Evolutionary conservation across 2,797 vertebrate genomes (phyloP).

Genomic region (Tragopan temminckii): DNA sequence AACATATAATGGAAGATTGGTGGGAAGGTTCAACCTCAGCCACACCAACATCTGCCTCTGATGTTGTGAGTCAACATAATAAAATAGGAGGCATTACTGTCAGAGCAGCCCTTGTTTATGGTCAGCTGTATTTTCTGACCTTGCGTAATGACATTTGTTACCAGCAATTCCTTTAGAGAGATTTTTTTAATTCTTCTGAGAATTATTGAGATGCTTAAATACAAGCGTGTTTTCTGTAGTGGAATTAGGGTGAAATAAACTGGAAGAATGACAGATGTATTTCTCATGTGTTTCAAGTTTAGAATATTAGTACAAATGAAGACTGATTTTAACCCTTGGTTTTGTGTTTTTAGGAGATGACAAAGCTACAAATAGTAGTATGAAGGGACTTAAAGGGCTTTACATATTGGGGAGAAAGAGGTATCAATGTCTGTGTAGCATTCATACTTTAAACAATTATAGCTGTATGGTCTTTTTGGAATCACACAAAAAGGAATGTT

Average conservation of each 20-base stretch:
- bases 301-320: neutral
- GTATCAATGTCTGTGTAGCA: slow-evolving; percentile 21
- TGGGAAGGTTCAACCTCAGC: too few relatives aligned
- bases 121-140: neutral
- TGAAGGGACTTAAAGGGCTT: neutral
- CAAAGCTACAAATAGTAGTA: slow-evolving; percentile 34
- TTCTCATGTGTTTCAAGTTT: slow-evolving; percentile 49
- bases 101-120: neutral
- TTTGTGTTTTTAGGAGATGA: neutral
- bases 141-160: neutral
- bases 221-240: neutral
- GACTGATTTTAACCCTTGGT: neutral
- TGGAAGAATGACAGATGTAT: slow-evolving; percentile 39
- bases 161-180: neutral
- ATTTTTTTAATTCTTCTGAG: neutral
- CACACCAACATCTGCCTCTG: too few relatives aligned
- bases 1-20: too few relatives aligned
- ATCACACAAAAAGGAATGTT: slow-evolving; percentile 33
- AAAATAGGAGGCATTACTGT: too few relatives aligned
- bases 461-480: slow-evolving; percentile 40
- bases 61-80: too few relatives aligned
- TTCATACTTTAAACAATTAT: slow-evolving; percentile 39
- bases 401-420: neutral
- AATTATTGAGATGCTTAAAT: neutral
- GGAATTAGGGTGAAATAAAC: slow-evolving; percentile 12